phyloP scores from a whole-genome alignment of 1,140 invertebrate species.

The Sarcophaga bullata region DNA sequence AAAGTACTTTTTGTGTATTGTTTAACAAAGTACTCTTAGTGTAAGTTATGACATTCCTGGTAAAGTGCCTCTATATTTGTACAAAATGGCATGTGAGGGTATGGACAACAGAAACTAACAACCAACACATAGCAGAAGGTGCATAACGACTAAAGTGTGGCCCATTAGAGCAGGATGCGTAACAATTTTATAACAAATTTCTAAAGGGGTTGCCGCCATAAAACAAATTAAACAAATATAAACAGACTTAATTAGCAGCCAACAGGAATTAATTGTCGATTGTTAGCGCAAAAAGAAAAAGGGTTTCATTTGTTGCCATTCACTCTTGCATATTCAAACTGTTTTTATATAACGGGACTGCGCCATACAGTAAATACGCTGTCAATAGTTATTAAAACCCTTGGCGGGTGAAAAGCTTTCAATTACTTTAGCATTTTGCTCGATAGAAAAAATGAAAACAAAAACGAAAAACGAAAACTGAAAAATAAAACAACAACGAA shows the following conservation, averaged over 20 bases:
- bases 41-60: no score
- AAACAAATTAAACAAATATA: neutral
- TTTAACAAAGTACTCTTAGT: neutral
- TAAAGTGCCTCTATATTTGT: no score
- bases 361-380: no score
- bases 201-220: neutral
- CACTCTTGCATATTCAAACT: no score
- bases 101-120: neutral
- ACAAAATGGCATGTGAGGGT: no score
- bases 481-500: no score
- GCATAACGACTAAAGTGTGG: neutral
- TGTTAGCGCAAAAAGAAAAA: neutral
- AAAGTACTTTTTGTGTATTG: neutral
- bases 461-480: no score
- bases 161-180: neutral
- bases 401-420: no score
- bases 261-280: neutral
- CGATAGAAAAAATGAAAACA: no score
- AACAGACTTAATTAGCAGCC: neutral
- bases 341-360: no score
- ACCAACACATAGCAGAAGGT: neutral
- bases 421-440: no score
- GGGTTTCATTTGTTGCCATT: neutral
- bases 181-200: neutral
- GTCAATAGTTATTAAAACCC: no score